These are phyloP conservation scores for Hybognathus amarus DNA, from an alignment of 2,797 vertebrate species.

Conservation along the genomic window DNA sequence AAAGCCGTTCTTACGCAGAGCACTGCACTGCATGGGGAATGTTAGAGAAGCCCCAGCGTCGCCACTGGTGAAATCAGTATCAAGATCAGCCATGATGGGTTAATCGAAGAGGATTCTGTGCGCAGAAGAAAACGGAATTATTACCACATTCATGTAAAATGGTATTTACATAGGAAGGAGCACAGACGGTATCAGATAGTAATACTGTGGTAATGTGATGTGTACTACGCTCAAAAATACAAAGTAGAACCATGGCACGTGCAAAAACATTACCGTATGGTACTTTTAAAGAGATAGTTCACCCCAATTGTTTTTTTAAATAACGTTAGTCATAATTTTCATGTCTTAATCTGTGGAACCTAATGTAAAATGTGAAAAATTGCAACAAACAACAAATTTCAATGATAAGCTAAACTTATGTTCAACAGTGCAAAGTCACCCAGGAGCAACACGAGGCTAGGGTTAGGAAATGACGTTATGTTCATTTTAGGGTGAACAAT, in stretches of 20 bases:
- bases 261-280: background rate
- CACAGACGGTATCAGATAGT: background rate
- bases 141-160: background rate
- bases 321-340: too few relatives aligned
- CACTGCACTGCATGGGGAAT: conserved; percentile 86
- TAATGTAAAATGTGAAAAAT: too few relatives aligned
- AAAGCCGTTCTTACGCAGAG: conserved; percentile 86
- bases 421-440: background rate
- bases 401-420: background rate
- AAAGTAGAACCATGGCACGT: background rate
- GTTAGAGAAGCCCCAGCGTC: conserved; percentile 85
- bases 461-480: background rate
- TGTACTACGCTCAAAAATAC: background rate
- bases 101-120: conserved; percentile 41
- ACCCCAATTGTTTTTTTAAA: background rate
- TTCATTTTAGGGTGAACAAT: background rate
- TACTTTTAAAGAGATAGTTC: background rate
- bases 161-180: background rate
- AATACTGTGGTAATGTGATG: background rate
- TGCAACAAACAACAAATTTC: background rate
- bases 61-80: conserved; percentile 83
- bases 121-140: background rate
- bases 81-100: conserved; percentile 76
- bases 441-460: conserved; percentile 1
- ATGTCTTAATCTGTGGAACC: background rate